Percentiles rank a stretch among this genome's conserved stretches.
These are phyloP conservation scores for Plodia interpunctella DNA, from an alignment of 1,140 invertebrate species.

Conservation along the genomic window DNA sequence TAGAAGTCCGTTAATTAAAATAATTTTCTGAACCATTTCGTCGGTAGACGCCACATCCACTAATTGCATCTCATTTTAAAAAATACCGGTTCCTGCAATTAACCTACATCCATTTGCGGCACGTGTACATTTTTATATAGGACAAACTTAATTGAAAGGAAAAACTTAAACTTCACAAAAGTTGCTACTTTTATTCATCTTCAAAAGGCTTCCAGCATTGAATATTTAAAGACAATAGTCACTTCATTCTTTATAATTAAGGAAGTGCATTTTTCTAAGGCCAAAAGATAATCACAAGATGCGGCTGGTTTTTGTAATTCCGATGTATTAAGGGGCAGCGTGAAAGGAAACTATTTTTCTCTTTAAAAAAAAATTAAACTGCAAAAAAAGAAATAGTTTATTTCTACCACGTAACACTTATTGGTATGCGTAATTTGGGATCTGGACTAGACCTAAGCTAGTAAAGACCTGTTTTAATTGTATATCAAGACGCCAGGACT, in stretches of 20 bases:
- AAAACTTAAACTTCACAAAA: neutral
- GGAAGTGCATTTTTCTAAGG: conserved; percentile 10
- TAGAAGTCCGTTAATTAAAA: conserved; percentile 46
- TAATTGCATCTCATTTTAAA: conserved; percentile 68
- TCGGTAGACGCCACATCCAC: conserved; percentile 40
- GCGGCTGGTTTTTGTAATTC: neutral
- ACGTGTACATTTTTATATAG: conserved; percentile 21
- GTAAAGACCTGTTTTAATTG: too few species aligned
- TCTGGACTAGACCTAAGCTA: too few species aligned
- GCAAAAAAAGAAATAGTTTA: too few species aligned
- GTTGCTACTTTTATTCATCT: neutral
- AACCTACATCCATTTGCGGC: conserved; percentile 53
- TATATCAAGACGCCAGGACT: too few species aligned
- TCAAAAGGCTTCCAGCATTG: conserved; percentile 1
- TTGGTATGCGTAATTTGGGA: too few species aligned
- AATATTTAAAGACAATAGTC: conserved; percentile 7
- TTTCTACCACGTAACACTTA: too few species aligned
- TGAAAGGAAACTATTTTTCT: too few species aligned
- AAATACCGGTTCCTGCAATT: conserved; percentile 55
- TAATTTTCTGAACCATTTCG: conserved; percentile 41
- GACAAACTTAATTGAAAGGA: conserved; percentile 5
- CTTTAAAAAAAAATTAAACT: too few species aligned
- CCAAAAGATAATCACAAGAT: conserved; percentile 2
- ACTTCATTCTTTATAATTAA: conserved; percentile 7
- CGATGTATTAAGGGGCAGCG: too few species aligned